Evolutionary conservation across 2,113 vertebrate species (phyloP).

Genomic region (Prunella fulvescens): DNA sequence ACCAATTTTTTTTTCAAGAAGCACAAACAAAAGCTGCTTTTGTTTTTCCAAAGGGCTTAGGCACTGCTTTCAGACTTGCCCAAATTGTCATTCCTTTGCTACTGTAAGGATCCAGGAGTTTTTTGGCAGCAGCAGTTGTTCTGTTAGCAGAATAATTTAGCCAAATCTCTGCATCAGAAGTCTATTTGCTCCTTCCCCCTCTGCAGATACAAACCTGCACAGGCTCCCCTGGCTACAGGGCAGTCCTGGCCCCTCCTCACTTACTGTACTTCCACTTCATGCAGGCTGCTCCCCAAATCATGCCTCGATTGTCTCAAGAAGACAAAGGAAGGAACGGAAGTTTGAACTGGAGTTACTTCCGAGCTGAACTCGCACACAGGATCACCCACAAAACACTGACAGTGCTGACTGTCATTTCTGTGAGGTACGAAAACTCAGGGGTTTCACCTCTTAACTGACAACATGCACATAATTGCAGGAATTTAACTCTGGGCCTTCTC

Average conservation of each 20-base stretch:
- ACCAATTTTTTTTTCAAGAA: neutral
- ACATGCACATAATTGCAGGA: neutral
- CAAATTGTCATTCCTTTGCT: neutral
- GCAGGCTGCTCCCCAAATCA: neutral
- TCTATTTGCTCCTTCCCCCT: neutral
- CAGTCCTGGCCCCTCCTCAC: neutral
- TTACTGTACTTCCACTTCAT: neutral
- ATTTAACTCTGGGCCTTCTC: neutral
- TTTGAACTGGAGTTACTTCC: neutral
- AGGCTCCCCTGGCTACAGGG: neutral
- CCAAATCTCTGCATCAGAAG: neutral
- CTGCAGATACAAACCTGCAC: accelerated
- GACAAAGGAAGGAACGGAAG: neutral
- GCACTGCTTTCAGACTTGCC: neutral
- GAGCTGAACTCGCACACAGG: neutral
- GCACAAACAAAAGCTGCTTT: neutral
- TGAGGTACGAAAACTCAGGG: accelerated
- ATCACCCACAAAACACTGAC: neutral
- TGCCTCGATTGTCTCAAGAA: neutral
- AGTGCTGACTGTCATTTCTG: neutral
- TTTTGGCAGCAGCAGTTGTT: neutral
- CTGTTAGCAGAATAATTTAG: neutral
- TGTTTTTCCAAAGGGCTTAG: neutral
- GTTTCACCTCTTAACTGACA: neutral
- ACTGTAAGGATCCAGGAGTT: neutral